phyloP scores from a whole-genome alignment of 2,888 invertebrate genomes.

The Miltochrista miniata region DNA sequence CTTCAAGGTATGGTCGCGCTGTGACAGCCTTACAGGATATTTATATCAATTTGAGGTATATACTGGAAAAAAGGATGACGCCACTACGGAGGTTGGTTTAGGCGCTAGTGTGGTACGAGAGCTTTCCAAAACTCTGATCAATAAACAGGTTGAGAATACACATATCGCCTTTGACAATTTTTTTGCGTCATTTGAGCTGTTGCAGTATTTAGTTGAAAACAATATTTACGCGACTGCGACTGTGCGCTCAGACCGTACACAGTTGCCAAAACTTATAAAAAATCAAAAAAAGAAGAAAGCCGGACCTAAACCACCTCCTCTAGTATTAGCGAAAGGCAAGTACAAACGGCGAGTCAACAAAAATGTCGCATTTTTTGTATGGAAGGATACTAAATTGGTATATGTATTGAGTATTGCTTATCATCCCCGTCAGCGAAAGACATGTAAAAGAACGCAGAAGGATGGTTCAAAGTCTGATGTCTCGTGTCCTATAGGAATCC shows the following conservation, averaged over 20 bases:
- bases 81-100: slow-evolving; percentile 16
- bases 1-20: slow-evolving; percentile 36
- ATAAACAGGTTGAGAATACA: no score
- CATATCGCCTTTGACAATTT: slow-evolving; percentile 17
- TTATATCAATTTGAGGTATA: slow-evolving; percentile 33
- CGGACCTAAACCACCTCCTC: slow-evolving; percentile 5
- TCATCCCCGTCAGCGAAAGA: no score
- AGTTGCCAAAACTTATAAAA: slow-evolving; percentile 12
- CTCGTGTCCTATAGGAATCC: no score
- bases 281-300: slow-evolving; percentile 13
- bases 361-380: no score
- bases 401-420: no score
- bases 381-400: no score
- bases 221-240: slow-evolving; percentile 16
- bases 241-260: slow-evolving; percentile 7
- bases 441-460: no score
- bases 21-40: slow-evolving; percentile 32
- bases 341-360: slow-evolving; percentile 21
- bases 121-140: slow-evolving; percentile 5
- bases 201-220: no score
- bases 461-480: no score
- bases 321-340: slow-evolving; percentile 6
- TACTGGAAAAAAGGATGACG: slow-evolving; percentile 22
- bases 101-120: slow-evolving; percentile 13
- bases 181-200: no score